Conservation (phyloP, 2,797 vertebrate genomes). For the Pygocentrus nattereri region DNA sequence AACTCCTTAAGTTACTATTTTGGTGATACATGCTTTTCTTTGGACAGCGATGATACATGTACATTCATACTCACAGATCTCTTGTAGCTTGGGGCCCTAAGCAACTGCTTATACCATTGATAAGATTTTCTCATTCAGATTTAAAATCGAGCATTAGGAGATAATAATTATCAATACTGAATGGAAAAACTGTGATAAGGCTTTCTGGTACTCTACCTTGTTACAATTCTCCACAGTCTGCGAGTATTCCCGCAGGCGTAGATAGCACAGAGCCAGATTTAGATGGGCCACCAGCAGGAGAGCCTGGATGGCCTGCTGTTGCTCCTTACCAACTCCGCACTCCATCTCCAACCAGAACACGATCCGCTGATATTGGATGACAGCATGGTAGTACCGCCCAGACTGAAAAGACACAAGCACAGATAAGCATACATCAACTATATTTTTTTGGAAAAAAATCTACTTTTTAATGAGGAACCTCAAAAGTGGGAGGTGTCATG, state of each 20-base stretch:
- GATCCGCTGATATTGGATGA: constrained; percentile 93
- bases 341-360: constrained; percentile 94
- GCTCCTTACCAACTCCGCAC: constrained; percentile 82
- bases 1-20: too few relatives aligned
- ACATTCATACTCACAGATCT: too few relatives aligned
- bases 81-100: too few relatives aligned
- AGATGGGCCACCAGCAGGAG: constrained; percentile 88
- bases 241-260: constrained; percentile 86
- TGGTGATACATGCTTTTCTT: too few relatives aligned
- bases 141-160: too few relatives aligned
- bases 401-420: constrained; percentile 72
- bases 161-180: neutral
- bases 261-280: constrained; percentile 93
- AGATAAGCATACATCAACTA: neutral
- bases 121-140: too few relatives aligned
- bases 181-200: neutral
- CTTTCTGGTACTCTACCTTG: constrained; percentile 79
- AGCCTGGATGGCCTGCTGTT: constrained; percentile 83
- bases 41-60: too few relatives aligned
- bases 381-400: constrained; percentile 86
- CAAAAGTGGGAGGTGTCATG: too few relatives aligned
- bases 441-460: too few relatives aligned
- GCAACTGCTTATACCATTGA: too few relatives aligned
- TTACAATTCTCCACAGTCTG: constrained; percentile 92
- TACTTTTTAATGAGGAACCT: too few relatives aligned